Evolutionary conservation across 2,797 vertebrate genomes (phyloP).

Genomic region (Crenuchus spilurus): DNA sequence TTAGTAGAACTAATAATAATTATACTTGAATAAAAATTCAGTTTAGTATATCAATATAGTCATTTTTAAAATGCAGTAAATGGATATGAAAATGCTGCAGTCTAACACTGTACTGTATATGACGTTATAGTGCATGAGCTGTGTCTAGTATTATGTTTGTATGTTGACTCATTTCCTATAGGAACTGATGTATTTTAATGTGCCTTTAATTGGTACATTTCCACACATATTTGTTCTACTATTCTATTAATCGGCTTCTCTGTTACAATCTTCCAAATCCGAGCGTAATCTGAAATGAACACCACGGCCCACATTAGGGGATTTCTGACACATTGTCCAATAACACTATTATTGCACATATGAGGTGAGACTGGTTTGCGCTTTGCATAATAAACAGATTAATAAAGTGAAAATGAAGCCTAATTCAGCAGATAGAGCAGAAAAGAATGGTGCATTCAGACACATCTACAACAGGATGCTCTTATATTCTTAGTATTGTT

Average conservation of each 20-base stretch:
- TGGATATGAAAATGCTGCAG: no score
- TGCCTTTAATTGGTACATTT: no score
- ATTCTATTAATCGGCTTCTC: conserved; percentile 64
- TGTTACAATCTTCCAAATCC: conserved; percentile 54
- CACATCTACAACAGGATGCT: conserved; percentile 44
- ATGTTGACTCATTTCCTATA: no score
- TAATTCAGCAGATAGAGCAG: conserved; percentile 62
- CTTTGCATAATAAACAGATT: conserved; percentile 62
- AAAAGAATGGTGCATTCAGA: conserved; percentile 65
- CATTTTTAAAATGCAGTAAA: no score
- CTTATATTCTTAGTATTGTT: conserved; percentile 61
- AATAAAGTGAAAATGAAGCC: conserved; percentile 61
- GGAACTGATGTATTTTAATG: no score
- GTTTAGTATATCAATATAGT: no score
- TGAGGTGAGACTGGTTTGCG: background rate
- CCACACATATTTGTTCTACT: conserved; percentile 54
- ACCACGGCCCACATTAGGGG: conserved; percentile 25
- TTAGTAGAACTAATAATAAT: no score
- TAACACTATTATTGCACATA: background rate
- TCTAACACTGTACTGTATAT: no score
- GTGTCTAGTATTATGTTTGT: no score
- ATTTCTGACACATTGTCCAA: conserved; percentile 15
- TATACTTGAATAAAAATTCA: no score
- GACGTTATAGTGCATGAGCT: no score
- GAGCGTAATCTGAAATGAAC: conserved; percentile 49